Base-by-base conservation (phyloP, 1,140 invertebrate genomes). In the Rhyacophila brunnea region DNA sequence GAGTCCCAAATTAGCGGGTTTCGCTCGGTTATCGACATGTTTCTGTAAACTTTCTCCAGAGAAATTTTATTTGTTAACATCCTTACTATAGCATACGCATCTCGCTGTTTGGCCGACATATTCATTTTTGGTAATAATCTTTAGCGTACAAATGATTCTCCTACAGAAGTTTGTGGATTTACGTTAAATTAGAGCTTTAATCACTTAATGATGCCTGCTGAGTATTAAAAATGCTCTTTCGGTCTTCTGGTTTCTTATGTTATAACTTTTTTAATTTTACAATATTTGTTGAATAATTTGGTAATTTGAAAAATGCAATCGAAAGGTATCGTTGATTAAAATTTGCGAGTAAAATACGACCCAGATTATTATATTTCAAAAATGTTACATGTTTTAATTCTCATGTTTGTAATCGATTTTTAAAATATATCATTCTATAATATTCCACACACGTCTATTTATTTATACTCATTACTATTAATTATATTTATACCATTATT, bases 391-490 rank as follows among this genome's bases (percentile, higher is more conserved):
- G 53, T 56, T 56, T 45, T 46, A 49, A 57, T 57, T 49, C 55
- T 42, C 55, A 57, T 57, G 45, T 57, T 57, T 57, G 55, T 57
- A 57, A 57, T 40, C 55, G 45, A 57, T 57, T 49, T 49, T 57
- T 48, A 57, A 57, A 48, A 49, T 57, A 57, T 57, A 38, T 43
- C 46, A 48, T 49, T 49, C 54, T 49, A 57, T 49, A 48, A 57
- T 57, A 57, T 57, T 57, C 55, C 55, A 57, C 47, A 45, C 13
- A 45, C 35, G 46, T n/a, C 13, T 45, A 15, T n/a, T 48, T 23
- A 48, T 23, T 48, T 32, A 6, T 45, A n/a, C 34, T 43, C 15
- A n/a, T 18, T n/a, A n/a, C n/a, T n/a, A n/a, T n/a, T n/a, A n/a
- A n/a, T n/a, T n/a, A n/a, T n/a, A n/a, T n/a, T n/a, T n/a, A n/a